Base-by-base conservation (phyloP, 2,888 invertebrate genomes). In the Orgyia antiqua region DNA sequence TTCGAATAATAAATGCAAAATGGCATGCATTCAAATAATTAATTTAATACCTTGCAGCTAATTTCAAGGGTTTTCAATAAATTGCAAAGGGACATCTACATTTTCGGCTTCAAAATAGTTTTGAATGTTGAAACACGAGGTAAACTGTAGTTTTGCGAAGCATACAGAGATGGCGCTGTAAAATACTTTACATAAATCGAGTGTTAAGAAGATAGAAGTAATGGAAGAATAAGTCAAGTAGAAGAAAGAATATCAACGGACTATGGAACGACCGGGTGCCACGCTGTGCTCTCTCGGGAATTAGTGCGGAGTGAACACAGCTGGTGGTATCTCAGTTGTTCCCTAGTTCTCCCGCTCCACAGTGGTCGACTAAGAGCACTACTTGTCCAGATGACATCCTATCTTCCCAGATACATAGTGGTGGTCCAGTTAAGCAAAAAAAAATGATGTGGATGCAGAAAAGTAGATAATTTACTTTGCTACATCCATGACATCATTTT, bases 271-370 rank as follows among this genome's bases (percentile, higher is more conserved):
- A 89, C 93, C 92, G 96, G 96, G 96, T 94, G 93, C 96, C 96
- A 95, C 95, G 93, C 95, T 96, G 96, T 93, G 96, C 94, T 96
- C 94, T 91, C 96, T 94, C 91, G 79, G 92, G 90, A 87, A 82
- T 65, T 51, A 79, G 83, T 78, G 86, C 88, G 89, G 67, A 94
- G 95, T 96, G 96, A 96, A 96, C 96, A 96, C 96, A 96, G 96
- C 96, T 96, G 96, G 96, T 96, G 96, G 96, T 96, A 96, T 96
- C 96, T 95, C 96, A 96, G 95, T 95, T 87, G 88, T 89, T 90
- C 87, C 82, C 70, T 87, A 87, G 88, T 80, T 74, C 76, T 65
- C 62, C 71, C 62, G 47, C 69, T 41, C 10, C 50, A 30, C 24
- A n/a, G n/a, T n/a, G n/a, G n/a, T n/a, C n/a, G n/a, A n/a, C n/a